Conservation (phyloP, 2,888 invertebrate genomes). For the Acanthacorydalis orientalis region DNA sequence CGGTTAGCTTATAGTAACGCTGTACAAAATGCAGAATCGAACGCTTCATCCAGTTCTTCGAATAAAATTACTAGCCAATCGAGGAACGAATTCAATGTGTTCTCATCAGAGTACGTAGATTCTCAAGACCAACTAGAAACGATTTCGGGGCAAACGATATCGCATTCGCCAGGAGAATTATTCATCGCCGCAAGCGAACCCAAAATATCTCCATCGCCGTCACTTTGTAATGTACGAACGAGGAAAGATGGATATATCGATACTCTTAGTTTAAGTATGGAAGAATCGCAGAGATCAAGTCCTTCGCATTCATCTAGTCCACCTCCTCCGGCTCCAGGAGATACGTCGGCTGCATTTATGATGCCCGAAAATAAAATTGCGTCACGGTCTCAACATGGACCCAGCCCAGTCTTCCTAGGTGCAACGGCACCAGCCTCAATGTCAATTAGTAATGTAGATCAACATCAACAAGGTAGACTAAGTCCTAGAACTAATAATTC, state of each 20-base stretch:
- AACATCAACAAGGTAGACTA: conserved; percentile 29
- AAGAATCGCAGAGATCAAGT: conserved; percentile 8
- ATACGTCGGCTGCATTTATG: conserved; percentile 35
- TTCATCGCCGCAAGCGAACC: conserved; percentile 32
- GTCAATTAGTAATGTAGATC: conserved; percentile 19
- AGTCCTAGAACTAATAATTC: conserved; percentile 46
- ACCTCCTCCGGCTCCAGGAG: conserved; percentile 67
- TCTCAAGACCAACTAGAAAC: conserved; percentile 24
- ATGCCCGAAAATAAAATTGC: conserved; percentile 18
- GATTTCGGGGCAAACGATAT: conserved; percentile 30
- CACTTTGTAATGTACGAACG: conserved; percentile 46
- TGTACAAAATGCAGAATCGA: conserved; percentile 43
- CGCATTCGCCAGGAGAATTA: conserved; percentile 33
- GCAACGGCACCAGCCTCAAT: conserved; percentile 18
- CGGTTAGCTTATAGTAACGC: conserved; percentile 48
- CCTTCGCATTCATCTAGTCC: conserved; percentile 43
- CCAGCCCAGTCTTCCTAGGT: conserved; percentile 28
- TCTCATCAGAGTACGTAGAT: conserved; percentile 34
- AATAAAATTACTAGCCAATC: conserved; percentile 1
- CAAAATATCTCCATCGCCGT: conserved; percentile 39
- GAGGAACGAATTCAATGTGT: conserved; percentile 35
- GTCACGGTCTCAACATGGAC: conserved; percentile 18
- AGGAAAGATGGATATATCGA: conserved; percentile 43
- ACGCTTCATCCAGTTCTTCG: conserved; percentile 21
- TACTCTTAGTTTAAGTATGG: conserved; percentile 10